These are phyloP conservation scores for Stictocephala bisonia DNA, from an alignment of 2,888 invertebrate species.

Conservation along the genomic window DNA sequence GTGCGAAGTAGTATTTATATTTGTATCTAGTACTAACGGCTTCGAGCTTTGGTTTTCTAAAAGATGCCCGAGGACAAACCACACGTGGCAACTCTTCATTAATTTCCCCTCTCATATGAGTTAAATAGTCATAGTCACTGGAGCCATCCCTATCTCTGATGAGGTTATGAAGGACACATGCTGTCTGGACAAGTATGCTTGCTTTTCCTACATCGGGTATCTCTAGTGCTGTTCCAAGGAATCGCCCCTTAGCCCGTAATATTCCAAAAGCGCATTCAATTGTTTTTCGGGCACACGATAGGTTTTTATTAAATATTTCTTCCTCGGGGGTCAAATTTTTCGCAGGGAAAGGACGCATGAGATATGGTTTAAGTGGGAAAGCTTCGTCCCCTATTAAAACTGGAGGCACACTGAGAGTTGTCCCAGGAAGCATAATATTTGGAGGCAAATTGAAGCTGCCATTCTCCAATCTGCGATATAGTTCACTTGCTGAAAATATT, in stretches of 20 bases:
- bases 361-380: conserved; percentile 15
- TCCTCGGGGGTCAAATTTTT: conserved; percentile 9
- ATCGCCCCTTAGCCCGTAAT: conserved; percentile 23
- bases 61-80: too few relatives aligned
- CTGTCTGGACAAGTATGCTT: conserved; percentile 8
- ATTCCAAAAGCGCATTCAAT: conserved; percentile 28
- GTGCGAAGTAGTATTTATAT: conserved; percentile 16
- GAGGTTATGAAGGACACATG: conserved; percentile 24
- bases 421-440: conserved; percentile 24
- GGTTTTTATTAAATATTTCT: not conserved
- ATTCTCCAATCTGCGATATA: conserved; percentile 20
- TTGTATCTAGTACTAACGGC: not conserved
- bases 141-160: conserved; percentile 11
- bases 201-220: not conserved
- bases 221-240: conserved; percentile 11
- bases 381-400: conserved; percentile 23
- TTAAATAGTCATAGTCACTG: conserved; percentile 3
- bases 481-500: conserved; percentile 16
- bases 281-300: conserved; percentile 25
- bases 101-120: conserved; percentile 16
- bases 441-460: not conserved
- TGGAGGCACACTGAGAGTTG: conserved; percentile 27
- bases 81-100: conserved; percentile 5
- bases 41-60: not conserved
- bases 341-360: conserved; percentile 7